A percentile compares a stretch with the other conserved stretches of the same genome.
Evolutionary conservation across 2,888 invertebrate genomes (phyloP).

Genomic region (Sericinus montela): DNA sequence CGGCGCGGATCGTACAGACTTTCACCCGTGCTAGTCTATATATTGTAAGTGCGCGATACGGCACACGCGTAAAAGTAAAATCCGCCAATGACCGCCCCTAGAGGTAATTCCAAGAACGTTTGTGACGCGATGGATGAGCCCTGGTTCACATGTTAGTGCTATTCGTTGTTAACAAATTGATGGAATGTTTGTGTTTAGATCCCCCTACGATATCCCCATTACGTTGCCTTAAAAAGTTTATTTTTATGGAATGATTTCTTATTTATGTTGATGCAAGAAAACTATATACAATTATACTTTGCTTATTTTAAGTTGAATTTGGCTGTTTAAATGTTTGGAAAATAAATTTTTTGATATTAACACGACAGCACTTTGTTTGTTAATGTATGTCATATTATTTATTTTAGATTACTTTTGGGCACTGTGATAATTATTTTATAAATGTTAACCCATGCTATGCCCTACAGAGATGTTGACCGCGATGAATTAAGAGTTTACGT

Average conservation of each 20-base stretch:
- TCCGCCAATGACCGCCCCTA: conserved; percentile 1
- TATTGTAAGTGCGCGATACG: neutral
- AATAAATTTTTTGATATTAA: too few species aligned
- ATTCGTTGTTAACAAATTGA: conserved; percentile 17
- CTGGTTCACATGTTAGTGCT: conserved; percentile 1
- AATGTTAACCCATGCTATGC: too few species aligned
- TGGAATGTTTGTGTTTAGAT: neutral
- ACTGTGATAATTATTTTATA: too few species aligned
- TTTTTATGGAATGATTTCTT: neutral
- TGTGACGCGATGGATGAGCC: neutral
- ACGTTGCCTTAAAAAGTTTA: neutral
- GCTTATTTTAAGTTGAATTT: too few species aligned
- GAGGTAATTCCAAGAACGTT: neutral
- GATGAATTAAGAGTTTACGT: too few species aligned
- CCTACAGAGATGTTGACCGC: too few species aligned
- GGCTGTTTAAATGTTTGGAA: too few species aligned
- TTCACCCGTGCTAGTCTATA: neutral
- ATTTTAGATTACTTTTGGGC: too few species aligned
- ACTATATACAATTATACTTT: neutral
- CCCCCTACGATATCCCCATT: neutral
- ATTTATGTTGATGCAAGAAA: neutral
- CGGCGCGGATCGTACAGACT: neutral
- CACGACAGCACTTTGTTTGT: neutral
- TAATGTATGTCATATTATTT: too few species aligned
- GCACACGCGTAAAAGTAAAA: neutral